These are phyloP conservation scores for Mastomys coucha DNA, from an alignment of 2,113 vertebrate genomes.

Conservation along the genomic window DNA sequence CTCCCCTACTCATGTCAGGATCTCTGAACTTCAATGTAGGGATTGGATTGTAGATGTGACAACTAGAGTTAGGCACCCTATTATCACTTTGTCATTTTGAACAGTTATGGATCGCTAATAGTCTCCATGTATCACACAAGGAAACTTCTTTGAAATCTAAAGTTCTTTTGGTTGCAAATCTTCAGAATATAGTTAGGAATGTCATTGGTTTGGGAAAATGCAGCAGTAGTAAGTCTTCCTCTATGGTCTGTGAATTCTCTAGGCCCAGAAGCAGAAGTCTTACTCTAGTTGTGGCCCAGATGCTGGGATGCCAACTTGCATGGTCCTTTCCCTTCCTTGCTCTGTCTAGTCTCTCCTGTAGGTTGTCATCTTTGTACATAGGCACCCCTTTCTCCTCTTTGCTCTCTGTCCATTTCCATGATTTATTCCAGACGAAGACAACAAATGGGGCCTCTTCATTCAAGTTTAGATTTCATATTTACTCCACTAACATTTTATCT, in stretches of 20 bases:
- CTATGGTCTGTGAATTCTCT: background rate
- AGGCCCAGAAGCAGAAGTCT: background rate
- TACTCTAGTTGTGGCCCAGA: background rate
- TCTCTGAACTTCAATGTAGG: background rate
- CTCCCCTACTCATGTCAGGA: background rate
- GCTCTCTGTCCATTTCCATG: background rate
- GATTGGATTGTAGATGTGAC: background rate
- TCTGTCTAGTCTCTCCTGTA: background rate
- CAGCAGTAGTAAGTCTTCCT: background rate
- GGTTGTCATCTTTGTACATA: background rate
- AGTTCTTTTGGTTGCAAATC: background rate
- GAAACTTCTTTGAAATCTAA: background rate
- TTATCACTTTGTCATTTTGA: background rate
- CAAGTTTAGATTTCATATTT: conserved; percentile 15
- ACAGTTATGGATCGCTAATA: background rate
- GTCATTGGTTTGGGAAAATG: background rate
- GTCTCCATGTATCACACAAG: background rate
- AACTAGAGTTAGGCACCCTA: background rate
- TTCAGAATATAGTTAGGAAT: background rate
- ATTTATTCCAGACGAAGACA: background rate
- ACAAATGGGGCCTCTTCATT: background rate
- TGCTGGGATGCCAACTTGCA: background rate
- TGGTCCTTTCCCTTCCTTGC: background rate
- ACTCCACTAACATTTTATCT: background rate
- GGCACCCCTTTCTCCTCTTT: background rate